A percentile compares a stretch with the other conserved stretches of the same genome.
phyloP scores from a whole-genome alignment of 53 echinoderm and acorn worm genomes.

The Stichopus horrens region DNA sequence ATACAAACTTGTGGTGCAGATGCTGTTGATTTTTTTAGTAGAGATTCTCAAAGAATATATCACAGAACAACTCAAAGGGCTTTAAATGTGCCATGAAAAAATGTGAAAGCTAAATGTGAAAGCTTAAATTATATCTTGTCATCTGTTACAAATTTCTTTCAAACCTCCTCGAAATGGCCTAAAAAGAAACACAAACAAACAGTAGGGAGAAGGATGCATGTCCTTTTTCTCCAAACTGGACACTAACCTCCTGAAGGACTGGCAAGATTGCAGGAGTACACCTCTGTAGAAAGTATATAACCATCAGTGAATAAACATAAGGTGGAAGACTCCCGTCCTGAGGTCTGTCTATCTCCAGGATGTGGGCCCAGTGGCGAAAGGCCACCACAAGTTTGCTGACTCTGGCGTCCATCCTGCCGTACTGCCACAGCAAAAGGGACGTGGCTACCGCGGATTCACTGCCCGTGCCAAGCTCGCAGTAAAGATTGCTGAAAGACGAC shows the following conservation, averaged over 20 bases:
- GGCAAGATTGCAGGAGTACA: constrained; percentile 78
- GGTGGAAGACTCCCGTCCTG: constrained; percentile 86
- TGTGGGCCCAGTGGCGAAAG: constrained; percentile 84
- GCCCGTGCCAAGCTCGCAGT: constrained; percentile 75
- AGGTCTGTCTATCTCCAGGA: constrained; percentile 82
- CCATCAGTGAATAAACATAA: constrained; percentile 78
- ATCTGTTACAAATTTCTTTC: neutral
- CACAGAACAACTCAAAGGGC: too few species aligned
- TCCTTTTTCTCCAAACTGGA: neutral
- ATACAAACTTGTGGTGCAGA: too few species aligned
- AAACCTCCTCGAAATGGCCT: neutral
- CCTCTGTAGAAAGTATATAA: constrained; percentile 87
- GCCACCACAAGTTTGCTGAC: constrained; percentile 69
- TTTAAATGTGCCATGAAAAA: too few species aligned
- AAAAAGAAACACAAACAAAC: too few species aligned
- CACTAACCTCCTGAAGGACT: constrained; percentile 78
- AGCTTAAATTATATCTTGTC: too few species aligned
- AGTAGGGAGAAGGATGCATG: neutral
- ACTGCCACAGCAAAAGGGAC: constrained; percentile 65
- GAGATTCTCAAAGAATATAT: too few species aligned
- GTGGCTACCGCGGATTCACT: constrained; percentile 64
- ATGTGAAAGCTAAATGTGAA: too few species aligned
- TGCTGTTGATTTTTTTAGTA: too few species aligned
- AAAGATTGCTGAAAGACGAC: constrained; percentile 56
- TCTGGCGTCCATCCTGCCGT: constrained; percentile 66